These are phyloP conservation scores for Bombus difficillimus DNA, from an alignment of 1,140 invertebrate genomes.

Conservation along the genomic window DNA sequence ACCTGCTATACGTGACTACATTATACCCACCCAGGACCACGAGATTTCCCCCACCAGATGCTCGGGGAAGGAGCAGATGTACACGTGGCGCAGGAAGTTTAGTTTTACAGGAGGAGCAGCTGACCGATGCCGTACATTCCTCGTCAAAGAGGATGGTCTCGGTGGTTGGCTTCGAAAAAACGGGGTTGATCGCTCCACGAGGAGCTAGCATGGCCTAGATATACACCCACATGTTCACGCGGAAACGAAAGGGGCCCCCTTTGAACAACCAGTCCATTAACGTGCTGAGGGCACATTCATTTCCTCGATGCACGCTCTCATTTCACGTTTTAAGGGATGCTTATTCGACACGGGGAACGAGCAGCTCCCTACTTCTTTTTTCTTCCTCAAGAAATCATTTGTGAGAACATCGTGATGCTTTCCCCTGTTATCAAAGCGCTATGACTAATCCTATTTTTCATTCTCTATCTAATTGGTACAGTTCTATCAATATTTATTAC, in stretches of 20 bases:
- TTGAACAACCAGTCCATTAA: conserved; percentile 26
- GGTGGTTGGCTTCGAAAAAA: conserved; percentile 53
- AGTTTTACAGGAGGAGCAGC: conserved; percentile 66
- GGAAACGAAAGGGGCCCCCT: conserved; percentile 41
- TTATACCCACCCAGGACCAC: conserved; percentile 6
- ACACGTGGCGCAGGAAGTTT: conserved; percentile 63
- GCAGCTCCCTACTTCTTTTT: background rate
- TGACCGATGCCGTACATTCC: conserved; percentile 49
- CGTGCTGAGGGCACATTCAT: conserved; percentile 47
- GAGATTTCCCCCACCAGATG: conserved; percentile 7
- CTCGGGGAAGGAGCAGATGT: conserved; percentile 56
- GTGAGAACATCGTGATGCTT: background rate
- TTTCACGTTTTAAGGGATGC: conserved; percentile 36
- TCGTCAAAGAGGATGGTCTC: conserved; percentile 47
- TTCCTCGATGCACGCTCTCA: conserved; percentile 35
- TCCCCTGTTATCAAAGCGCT: background rate
- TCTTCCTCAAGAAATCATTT: background rate
- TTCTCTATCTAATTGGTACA: too few relatives aligned
- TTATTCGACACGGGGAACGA: background rate
- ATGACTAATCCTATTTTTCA: background rate
- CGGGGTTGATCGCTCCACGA: conserved; percentile 39
- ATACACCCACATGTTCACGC: conserved; percentile 58
- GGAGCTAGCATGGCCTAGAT: conserved; percentile 34
- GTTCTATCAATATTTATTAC: background rate
- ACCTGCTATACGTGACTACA: background rate